These are phyloP conservation scores for Arbacia lixula DNA, from an alignment of 53 echinoderm and acorn worm genomes.

Conservation along the genomic window DNA sequence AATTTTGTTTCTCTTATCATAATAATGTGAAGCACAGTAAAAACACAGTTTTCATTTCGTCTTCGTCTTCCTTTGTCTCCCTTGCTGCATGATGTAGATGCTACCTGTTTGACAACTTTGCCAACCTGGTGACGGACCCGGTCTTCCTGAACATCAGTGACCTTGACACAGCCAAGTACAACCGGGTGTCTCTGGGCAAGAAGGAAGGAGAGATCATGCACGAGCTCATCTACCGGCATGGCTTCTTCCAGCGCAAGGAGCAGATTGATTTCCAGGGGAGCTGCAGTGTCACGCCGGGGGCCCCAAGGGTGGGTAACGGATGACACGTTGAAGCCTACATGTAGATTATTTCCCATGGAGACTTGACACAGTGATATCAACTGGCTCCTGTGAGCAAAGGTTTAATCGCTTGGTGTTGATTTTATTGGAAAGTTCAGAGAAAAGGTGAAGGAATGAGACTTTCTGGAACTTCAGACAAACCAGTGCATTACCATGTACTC, in stretches of 20 bases:
- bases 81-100: conserved; percentile 63
- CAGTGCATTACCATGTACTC: too few relatives aligned
- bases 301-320: conserved; percentile 80
- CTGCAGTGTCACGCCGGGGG: conserved; percentile 82
- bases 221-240: conserved; percentile 91
- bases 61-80: not conserved
- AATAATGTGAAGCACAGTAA: too few relatives aligned
- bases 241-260: conserved; percentile 86
- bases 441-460: too few relatives aligned
- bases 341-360: too few relatives aligned
- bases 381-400: too few relatives aligned
- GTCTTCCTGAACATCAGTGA: conserved; percentile 84
- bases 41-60: too few relatives aligned
- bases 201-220: conserved; percentile 98
- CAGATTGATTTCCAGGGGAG: conserved; percentile 95
- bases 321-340: too few relatives aligned
- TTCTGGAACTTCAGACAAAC: too few relatives aligned
- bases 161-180: conserved; percentile 85
- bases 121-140: conserved; percentile 87
- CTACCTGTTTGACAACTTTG: conserved; percentile 93
- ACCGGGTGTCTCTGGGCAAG: conserved; percentile 87
- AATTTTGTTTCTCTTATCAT: too few relatives aligned
- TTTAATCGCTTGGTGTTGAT: too few relatives aligned
- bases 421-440: too few relatives aligned
- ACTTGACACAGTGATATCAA: too few relatives aligned